These are phyloP conservation scores for Pipistrellus kuhlii DNA, from an alignment of 2,797 vertebrate species.

Conservation along the genomic window DNA sequence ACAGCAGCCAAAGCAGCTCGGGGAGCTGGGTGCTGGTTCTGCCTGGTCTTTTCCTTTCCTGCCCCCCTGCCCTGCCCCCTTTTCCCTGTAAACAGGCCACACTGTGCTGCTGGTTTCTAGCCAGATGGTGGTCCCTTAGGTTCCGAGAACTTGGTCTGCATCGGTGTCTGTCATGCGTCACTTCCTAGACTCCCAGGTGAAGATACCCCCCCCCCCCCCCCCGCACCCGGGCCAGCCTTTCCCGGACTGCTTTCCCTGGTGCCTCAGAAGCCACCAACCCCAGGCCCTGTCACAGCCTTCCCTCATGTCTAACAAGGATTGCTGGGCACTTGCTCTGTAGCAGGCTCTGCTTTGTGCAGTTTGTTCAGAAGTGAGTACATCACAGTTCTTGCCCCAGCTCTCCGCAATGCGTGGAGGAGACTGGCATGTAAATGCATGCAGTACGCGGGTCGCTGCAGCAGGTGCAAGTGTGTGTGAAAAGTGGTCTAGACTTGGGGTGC, in stretches of 20 bases:
- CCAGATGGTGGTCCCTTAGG: rapidly evolving
- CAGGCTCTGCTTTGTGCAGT: no score
- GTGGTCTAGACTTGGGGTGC: not conserved
- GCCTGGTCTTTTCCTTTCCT: not conserved
- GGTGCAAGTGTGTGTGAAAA: rapidly evolving
- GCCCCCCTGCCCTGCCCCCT: not conserved
- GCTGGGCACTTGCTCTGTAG: not conserved
- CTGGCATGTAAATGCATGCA: rapidly evolving
- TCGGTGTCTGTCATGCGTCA: rapidly evolving
- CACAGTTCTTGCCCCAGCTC: rapidly evolving
- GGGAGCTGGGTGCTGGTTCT: not conserved
- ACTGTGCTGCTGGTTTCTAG: not conserved
- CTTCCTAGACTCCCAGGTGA: not conserved
- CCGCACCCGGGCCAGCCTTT: not conserved
- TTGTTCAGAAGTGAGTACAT: rapidly evolving
- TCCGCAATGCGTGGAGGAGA: rapidly evolving
- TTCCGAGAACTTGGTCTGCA: not conserved
- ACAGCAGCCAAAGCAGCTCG: not conserved
- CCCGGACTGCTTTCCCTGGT: not conserved
- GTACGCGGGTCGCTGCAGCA: rapidly evolving
- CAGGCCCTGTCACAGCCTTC: not conserved
- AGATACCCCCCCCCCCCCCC: rapidly evolving
- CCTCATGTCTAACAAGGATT: rapidly evolving
- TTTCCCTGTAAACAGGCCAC: not conserved
- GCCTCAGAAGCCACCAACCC: not conserved